Evolutionary conservation across 1,140 invertebrate species (phyloP).

Genomic region (Heliconius hermathena): DNA sequence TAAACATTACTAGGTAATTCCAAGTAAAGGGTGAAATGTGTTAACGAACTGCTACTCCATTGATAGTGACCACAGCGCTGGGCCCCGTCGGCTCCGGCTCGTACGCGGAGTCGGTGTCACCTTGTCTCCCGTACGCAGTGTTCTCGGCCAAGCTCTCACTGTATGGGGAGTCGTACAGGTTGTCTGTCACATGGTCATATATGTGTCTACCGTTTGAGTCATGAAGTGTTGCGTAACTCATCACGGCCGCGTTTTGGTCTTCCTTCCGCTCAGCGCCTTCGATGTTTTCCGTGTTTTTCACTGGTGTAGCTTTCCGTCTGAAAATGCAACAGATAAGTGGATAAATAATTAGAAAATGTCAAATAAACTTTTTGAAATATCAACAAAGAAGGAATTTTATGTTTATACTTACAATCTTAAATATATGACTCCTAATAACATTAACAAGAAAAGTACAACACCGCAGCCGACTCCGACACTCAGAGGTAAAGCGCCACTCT

Average conservation of each 20-base stretch:
- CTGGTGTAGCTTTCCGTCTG: constrained; percentile 88
- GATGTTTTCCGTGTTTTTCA: constrained; percentile 94
- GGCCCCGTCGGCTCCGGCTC: constrained; percentile 69
- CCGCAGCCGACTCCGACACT: constrained; percentile 91
- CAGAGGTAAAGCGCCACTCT: constrained; percentile 86
- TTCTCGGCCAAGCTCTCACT: constrained; percentile 78
- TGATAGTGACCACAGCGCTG: constrained; percentile 76
- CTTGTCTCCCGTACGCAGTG: constrained; percentile 69
- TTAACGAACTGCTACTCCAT: constrained; percentile 76
- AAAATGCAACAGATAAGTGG: not conserved
- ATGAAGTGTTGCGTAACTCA: constrained; percentile 91
- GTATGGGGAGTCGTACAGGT: constrained; percentile 87
- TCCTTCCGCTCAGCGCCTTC: constrained; percentile 92
- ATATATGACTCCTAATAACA: constrained; percentile 89
- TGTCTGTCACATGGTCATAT: constrained; percentile 89
- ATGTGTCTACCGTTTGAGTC: constrained; percentile 86
- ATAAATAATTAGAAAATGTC: not conserved
- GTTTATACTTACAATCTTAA: constrained; percentile 86
- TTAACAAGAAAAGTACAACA: constrained; percentile 88
- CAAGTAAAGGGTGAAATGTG: not conserved
- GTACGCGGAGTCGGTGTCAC: constrained; percentile 83
- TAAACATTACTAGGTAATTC: constrained; percentile 28
- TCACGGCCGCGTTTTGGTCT: constrained; percentile 91
- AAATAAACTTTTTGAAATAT: not conserved
- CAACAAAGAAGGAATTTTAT: constrained; percentile 5